These are phyloP conservation scores for Drosophila mulleri DNA, from an alignment of 2,888 invertebrate species.

Conservation along the genomic window DNA sequence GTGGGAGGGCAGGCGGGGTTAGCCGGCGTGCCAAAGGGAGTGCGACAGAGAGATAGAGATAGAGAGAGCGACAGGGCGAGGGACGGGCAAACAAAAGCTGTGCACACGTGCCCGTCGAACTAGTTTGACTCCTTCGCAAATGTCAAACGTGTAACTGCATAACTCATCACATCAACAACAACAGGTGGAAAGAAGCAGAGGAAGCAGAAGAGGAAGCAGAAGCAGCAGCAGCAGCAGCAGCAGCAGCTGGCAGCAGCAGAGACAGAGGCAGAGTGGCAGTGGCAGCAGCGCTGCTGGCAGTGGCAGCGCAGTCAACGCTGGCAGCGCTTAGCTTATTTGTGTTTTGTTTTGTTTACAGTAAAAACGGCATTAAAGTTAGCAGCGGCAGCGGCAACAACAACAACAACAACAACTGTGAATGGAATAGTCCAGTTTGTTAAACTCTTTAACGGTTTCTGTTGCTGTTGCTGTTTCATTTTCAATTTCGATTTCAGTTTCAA, in stretches of 20 bases:
- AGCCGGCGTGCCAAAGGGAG: conserved; percentile 2
- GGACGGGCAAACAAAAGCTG: conserved; percentile 54
- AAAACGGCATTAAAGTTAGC: conserved; percentile 22
- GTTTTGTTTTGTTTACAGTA: conserved; percentile 43
- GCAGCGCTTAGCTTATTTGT: conserved; percentile 31
- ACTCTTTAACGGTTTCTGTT: conserved; percentile 7
- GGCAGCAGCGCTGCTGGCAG: conserved; percentile 19
- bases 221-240: conserved; percentile 31
- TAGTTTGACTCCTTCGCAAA: conserved; percentile 84
- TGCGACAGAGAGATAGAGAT: not conserved
- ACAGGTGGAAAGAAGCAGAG: conserved; percentile 65
- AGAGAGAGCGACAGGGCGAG: not conserved
- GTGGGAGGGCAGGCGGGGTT: conserved; percentile 2
- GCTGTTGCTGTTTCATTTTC: conserved; percentile 13
- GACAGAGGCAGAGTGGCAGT: conserved; percentile 8
- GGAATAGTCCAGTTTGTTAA: conserved; percentile 41
- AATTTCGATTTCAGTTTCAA: conserved; percentile 44
- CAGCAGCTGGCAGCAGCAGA: conserved; percentile 19
- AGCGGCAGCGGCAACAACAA: not conserved
- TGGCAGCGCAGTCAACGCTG: conserved; percentile 30
- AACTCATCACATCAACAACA: conserved; percentile 75
- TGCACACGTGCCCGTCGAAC: conserved; percentile 84
- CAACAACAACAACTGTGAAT: conserved; percentile 27
- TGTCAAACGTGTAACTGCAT: conserved; percentile 82
- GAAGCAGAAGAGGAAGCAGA: conserved; percentile 34